Percentiles rank a stretch among this genome's conserved stretches.
These are phyloP conservation scores for Cynaeus angustus DNA, from an alignment of 2,888 invertebrate species.

Conservation along the genomic window DNA sequence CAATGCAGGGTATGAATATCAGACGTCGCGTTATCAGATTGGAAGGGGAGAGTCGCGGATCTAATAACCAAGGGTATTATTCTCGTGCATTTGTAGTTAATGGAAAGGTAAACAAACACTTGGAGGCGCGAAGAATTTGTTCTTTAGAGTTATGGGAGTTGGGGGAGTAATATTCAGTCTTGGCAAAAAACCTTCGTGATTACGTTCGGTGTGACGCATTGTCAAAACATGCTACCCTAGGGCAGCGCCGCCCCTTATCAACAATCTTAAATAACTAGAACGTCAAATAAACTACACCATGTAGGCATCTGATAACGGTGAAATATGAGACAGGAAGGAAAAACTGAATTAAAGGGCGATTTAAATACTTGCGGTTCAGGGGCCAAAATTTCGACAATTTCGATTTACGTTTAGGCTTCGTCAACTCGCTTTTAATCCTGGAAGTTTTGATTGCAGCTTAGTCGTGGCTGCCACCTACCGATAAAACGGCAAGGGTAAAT, in stretches of 20 bases:
- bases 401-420: too few species aligned
- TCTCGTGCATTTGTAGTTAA: constrained; percentile 27
- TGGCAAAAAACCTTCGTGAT: constrained; percentile 61
- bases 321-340: constrained; percentile 63
- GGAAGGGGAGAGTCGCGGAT: constrained; percentile 40
- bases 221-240: constrained; percentile 61
- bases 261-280: constrained; percentile 63
- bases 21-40: constrained; percentile 58
- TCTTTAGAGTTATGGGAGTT: constrained; percentile 35
- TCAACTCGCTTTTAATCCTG: constrained; percentile 11
- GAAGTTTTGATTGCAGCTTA: constrained; percentile 9
- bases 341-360: constrained; percentile 61
- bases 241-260: constrained; percentile 56
- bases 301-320: constrained; percentile 61
- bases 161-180: constrained; percentile 35
- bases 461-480: constrained; percentile 8
- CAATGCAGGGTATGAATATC: constrained; percentile 64
- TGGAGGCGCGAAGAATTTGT: constrained; percentile 16
- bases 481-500: constrained; percentile 9
- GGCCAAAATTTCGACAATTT: constrained; percentile 9
- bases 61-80: constrained; percentile 38
- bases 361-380: constrained; percentile 50
- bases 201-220: constrained; percentile 65
- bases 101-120: constrained; percentile 34
- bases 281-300: constrained; percentile 62